phyloP scores from a whole-genome alignment of 2,888 invertebrate genomes.

The Lathronympha strigana region DNA sequence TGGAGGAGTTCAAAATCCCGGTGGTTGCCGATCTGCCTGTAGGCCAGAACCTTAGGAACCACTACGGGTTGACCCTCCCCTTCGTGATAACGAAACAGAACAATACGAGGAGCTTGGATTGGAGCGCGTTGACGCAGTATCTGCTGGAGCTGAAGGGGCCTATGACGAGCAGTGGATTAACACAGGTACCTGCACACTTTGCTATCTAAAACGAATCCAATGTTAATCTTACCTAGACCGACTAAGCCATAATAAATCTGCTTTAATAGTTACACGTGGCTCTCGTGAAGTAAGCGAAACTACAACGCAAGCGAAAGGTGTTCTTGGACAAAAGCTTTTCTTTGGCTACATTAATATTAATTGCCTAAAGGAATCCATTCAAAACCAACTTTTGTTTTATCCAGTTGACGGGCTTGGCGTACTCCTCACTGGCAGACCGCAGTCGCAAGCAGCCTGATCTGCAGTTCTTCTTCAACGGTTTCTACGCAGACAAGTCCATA shows the following conservation, averaged over 20 bases:
- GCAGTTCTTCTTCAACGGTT: constrained; percentile 87
- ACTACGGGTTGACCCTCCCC: constrained; percentile 84
- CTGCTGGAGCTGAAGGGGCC: constrained; percentile 82
- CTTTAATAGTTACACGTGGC: too few relatives aligned
- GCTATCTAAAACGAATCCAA: background rate
- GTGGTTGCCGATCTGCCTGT: constrained; percentile 86
- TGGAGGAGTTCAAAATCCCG: constrained; percentile 78
- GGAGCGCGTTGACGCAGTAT: constrained; percentile 83
- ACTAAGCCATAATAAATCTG: too few relatives aligned
- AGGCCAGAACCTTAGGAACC: constrained; percentile 86
- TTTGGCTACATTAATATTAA: too few relatives aligned
- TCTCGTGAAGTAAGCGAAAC: too few relatives aligned
- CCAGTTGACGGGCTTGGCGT: constrained; percentile 82
- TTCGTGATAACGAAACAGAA: constrained; percentile 74
- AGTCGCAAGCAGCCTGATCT: constrained; percentile 84
- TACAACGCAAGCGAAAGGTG: too few relatives aligned
- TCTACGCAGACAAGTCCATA: constrained; percentile 80
- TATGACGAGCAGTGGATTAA: constrained; percentile 60
- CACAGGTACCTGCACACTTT: too few relatives aligned
- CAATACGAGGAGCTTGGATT: constrained; percentile 80
- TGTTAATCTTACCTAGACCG: too few relatives aligned
- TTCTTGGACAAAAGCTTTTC: too few relatives aligned
- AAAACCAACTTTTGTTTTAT: background rate
- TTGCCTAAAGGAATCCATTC: background rate
- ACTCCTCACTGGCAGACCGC: constrained; percentile 83